Percentiles rank a stretch among this genome's conserved stretches.
phyloP scores from a whole-genome alignment of 2,888 invertebrate genomes.

The Uropetala carovei region DNA sequence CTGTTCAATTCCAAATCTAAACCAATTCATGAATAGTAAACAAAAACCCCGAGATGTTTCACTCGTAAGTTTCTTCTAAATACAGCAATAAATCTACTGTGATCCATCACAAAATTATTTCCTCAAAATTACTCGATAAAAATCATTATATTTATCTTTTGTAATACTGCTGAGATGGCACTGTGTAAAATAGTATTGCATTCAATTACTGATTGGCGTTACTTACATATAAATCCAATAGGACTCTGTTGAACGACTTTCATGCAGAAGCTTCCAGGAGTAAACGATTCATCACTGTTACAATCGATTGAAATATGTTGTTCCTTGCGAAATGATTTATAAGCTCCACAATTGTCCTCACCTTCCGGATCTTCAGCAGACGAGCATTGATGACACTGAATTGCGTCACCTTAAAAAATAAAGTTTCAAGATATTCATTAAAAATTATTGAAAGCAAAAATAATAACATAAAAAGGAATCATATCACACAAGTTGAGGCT shows the following conservation, averaged over 20 bases:
- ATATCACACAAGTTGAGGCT: not conserved
- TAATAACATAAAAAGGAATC: not conserved
- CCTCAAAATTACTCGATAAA: no score
- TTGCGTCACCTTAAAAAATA: constrained; percentile 79
- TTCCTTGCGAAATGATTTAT: constrained; percentile 88
- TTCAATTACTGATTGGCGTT: no score
- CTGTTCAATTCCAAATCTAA: no score
- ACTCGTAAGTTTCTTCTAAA: no score
- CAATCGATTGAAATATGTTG: constrained; percentile 95
- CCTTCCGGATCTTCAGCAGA: constrained; percentile 88
- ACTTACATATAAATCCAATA: constrained; percentile 94
- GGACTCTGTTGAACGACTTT: constrained; percentile 96
- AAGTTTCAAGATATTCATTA: not conserved
- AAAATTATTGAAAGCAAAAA: not conserved
- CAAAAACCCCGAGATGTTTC: no score
- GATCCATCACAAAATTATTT: no score
- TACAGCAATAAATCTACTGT: no score
- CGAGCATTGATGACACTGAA: constrained; percentile 96
- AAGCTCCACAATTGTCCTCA: constrained; percentile 94
- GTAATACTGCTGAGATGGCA: no score
- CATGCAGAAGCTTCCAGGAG: constrained; percentile 97
- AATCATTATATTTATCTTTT: no score
- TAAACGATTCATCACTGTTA: constrained; percentile 93
- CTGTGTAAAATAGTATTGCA: no score
- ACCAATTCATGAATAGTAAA: no score